Base-by-base conservation (phyloP, 2,797 vertebrate species). In the Synaphobranchus kaupii region DNA sequence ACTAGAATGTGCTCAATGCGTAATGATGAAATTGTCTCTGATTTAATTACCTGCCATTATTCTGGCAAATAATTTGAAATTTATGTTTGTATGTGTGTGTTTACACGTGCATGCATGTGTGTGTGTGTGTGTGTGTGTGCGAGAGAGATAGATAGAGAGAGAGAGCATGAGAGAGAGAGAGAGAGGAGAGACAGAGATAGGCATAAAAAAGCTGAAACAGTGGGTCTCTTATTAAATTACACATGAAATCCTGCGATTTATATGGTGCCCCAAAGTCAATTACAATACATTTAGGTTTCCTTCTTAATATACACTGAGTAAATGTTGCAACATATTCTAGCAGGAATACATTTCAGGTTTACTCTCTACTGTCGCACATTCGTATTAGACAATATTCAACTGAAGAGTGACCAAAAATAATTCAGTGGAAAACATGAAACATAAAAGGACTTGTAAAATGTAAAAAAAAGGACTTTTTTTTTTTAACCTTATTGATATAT, bases 31-130 rank as follows among this genome's bases (percentile, higher is more conserved):
- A 63, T 84, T 60, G 34, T 84, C 34, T 58, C 34, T 17, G 12
- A 58, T 84, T 44, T 84, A 84, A 84, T 84, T 63, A 84, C 31
- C 28, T 47, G 56, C 56, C 83, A 63, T 63, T 56, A 60, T 63
- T 84, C 34, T 52, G 31, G 15, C 56, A 56, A 84, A 63, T 63
- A 84, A 84, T 63, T 84, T 56, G 31, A 13, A 39, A 47, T 22
- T 44, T 39, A 4, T 15, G 20, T 47, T 6, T 34, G 28, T 13
- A 2, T 81, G 12, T 48, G 78, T 25, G 78, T 48, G 78, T 48
- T n/a, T n/a, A n/a, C n/a, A n/a, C n/a, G n/a, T n/a, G n/a, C n/a
- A n/a, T n/a, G n/a, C n/a, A n/a, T 47, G n/a, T 34, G 28, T 13
- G 15, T 81, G 12, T 48, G 78, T 25, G 78, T 48, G 78, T 48